These are phyloP conservation scores for Nephotettix cincticeps DNA, from an alignment of 1,140 invertebrate species.

Conservation along the genomic window DNA sequence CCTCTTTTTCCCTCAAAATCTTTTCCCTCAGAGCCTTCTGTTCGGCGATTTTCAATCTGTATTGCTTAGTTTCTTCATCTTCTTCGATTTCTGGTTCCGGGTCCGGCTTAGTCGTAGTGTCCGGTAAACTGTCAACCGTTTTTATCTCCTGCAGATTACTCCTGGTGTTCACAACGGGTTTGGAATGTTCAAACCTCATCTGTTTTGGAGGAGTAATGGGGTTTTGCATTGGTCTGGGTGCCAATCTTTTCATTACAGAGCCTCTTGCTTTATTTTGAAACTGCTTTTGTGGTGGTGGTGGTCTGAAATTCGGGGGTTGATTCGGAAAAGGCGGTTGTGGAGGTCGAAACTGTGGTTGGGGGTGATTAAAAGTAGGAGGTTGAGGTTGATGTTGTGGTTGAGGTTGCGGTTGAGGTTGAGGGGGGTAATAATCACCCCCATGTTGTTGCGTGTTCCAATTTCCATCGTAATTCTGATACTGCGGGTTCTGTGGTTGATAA, in stretches of 20 bases:
- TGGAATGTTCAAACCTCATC: no score
- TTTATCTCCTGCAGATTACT: conserved; percentile 11
- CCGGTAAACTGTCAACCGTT: neutral
- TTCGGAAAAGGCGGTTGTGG: neutral
- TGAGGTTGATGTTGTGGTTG: neutral
- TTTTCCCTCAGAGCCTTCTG: conserved; percentile 9
- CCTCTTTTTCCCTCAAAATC: conserved; percentile 7
- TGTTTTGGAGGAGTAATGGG: no score
- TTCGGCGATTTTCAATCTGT: conserved; percentile 6
- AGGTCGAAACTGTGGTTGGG: neutral
- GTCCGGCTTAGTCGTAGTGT: neutral
- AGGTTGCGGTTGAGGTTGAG: neutral
- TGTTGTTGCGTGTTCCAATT: neutral
- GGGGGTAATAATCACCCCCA: no score
- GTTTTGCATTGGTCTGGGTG: neutral
- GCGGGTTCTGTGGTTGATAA: neutral
- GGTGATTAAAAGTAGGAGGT: neutral
- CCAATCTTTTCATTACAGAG: neutral
- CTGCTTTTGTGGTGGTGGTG: neutral
- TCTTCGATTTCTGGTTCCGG: neutral
- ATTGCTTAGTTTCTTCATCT: conserved; percentile 14
- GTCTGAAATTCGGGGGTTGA: neutral
- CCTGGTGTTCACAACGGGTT: no score
- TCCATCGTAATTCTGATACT: neutral
- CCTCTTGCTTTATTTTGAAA: neutral